Conservation (phyloP, 2,797 vertebrate species). For the Leptatherina wallacei region DNA sequence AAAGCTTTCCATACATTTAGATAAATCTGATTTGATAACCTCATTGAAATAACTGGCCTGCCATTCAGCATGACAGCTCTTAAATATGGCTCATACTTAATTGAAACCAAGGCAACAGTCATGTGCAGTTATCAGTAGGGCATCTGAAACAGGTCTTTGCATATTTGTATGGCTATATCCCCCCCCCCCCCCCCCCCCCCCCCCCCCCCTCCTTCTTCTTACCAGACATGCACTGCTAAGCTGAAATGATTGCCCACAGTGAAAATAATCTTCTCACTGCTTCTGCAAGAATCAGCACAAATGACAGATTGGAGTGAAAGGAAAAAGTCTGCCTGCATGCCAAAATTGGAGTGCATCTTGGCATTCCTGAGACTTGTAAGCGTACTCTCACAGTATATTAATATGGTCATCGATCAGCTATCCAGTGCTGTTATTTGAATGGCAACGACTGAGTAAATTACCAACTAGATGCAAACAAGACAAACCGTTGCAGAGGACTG, state of each 20-base stretch:
- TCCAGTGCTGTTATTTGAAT: slow-evolving; percentile 51
- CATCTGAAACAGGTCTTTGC: slow-evolving; percentile 56
- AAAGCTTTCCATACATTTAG: slow-evolving; percentile 44
- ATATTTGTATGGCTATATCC: slow-evolving; percentile 57
- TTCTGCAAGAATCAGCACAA: slow-evolving; percentile 79
- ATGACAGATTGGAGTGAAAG: slow-evolving; percentile 70
- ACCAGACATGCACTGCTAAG: slow-evolving; percentile 76
- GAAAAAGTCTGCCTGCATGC: slow-evolving; percentile 61
- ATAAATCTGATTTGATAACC: slow-evolving; percentile 42
- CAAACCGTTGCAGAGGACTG: slow-evolving; percentile 14
- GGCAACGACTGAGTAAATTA: slow-evolving; percentile 55
- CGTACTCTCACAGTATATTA: slow-evolving; percentile 61
- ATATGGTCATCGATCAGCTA: slow-evolving; percentile 68
- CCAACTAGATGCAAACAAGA: slow-evolving; percentile 32
- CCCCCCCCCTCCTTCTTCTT: slow-evolving; percentile 19
- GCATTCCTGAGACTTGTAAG: slow-evolving; percentile 68
- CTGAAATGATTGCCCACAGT: slow-evolving; percentile 75
- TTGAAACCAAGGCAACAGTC: slow-evolving; percentile 58
- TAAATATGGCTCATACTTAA: slow-evolving; percentile 52
- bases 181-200: too few species aligned
- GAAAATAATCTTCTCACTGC: slow-evolving; percentile 74
- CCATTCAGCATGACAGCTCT: slow-evolving; percentile 45
- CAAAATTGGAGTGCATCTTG: slow-evolving; percentile 68
- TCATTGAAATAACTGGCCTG: slow-evolving; percentile 45
- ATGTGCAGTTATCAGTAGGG: slow-evolving; percentile 59